phyloP scores from a whole-genome alignment of 2,888 invertebrate species.

The Teleogryllus oceanicus region DNA sequence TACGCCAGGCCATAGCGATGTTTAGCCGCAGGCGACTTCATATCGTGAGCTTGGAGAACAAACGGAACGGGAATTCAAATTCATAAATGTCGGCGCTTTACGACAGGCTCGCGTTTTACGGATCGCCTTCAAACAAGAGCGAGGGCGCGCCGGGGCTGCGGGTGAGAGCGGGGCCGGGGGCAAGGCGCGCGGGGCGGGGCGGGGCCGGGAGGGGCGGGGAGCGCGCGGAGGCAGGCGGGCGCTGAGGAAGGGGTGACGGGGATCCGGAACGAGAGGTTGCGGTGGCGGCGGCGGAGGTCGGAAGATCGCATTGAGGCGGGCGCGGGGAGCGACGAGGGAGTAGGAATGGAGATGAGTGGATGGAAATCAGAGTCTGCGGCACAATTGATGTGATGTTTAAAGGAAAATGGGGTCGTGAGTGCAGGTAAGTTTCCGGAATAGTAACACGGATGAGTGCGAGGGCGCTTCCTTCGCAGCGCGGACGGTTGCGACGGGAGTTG shows the following conservation, averaged over 20 bases:
- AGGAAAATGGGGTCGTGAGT: no score
- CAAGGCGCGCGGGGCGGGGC: neutral
- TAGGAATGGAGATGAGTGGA: neutral
- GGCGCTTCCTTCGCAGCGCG: no score
- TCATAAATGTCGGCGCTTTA: neutral
- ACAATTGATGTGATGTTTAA: no score
- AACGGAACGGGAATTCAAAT: conserved; percentile 10
- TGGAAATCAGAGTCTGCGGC: neutral
- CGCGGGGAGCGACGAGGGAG: neutral
- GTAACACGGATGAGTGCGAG: no score
- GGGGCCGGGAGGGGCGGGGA: neutral
- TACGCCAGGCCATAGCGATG: neutral
- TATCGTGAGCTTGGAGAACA: neutral
- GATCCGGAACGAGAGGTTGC: neutral
- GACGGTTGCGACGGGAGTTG: no score
- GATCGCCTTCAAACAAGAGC: neutral
- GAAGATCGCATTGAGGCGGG: neutral
- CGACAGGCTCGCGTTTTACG: neutral
- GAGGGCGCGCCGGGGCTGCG: neutral
- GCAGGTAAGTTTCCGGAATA: no score
- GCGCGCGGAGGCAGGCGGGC: neutral
- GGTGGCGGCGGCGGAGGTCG: neutral
- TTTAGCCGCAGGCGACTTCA: neutral
- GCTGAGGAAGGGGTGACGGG: neutral
- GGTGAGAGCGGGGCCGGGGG: neutral